A percentile compares a stretch with the other conserved stretches of the same genome.
These are phyloP conservation scores for Collichthys lucidus DNA, from an alignment of 2,113 vertebrate genomes.

Conservation along the genomic window DNA sequence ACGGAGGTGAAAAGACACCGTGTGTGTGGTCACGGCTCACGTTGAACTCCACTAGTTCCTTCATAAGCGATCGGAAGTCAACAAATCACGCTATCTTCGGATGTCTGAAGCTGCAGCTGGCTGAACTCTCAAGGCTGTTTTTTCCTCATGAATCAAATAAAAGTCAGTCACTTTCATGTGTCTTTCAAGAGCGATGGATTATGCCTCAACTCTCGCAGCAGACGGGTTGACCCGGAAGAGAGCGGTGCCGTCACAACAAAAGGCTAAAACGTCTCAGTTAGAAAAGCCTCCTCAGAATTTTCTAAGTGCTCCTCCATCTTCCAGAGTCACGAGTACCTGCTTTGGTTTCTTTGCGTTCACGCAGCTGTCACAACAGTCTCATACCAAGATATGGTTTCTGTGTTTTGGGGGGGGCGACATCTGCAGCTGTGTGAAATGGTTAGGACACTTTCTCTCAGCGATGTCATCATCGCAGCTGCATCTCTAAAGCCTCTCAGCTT, in stretches of 20 bases:
- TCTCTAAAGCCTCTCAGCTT: slow-evolving; percentile 58
- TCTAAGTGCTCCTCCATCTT: slow-evolving; percentile 23
- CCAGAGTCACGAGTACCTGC: background rate
- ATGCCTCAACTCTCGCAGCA: slow-evolving; percentile 14
- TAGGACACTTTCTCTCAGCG: slow-evolving; percentile 55
- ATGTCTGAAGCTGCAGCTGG: slow-evolving; percentile 15
- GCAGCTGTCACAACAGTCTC: slow-evolving; percentile 46
- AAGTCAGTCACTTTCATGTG: slow-evolving; percentile 15
- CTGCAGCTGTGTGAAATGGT: slow-evolving; percentile 75
- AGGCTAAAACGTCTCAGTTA: slow-evolving; percentile 42
- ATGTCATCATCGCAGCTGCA: slow-evolving; percentile 77
- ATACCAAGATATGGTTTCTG: slow-evolving; percentile 18
- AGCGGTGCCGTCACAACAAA: slow-evolving; percentile 18
- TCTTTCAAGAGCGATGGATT: slow-evolving; percentile 15
- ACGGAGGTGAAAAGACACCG: background rate
- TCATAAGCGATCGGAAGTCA: background rate
- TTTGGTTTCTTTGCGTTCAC: slow-evolving; percentile 25
- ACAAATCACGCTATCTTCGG: background rate
- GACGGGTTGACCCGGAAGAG: slow-evolving; percentile 4
- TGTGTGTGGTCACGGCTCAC: background rate
- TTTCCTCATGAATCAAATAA: slow-evolving; percentile 35
- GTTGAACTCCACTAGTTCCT: background rate
- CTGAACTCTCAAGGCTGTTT: slow-evolving; percentile 10
- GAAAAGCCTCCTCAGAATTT: slow-evolving; percentile 51
- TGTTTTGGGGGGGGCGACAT: slow-evolving; percentile 5